Conservation (phyloP, 2,888 invertebrate genomes). For the Octonoba sinensis region DNA sequence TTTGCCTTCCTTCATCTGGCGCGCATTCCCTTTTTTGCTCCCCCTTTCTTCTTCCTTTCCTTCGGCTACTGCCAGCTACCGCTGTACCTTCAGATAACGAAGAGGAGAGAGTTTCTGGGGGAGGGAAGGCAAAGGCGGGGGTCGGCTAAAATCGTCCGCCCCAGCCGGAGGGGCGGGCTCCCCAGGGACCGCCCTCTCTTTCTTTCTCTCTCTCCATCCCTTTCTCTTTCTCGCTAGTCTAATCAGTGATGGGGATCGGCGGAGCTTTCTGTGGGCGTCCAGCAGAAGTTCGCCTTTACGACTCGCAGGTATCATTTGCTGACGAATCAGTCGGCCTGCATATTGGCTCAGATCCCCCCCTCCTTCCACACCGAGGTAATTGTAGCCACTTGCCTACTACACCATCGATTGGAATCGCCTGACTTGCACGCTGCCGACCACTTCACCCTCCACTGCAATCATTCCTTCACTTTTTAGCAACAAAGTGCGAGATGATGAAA, state of each 20-base stretch:
- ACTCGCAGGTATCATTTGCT: conserved; percentile 65
- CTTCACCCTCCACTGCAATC: conserved; percentile 21
- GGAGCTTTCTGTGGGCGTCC: conserved; percentile 55
- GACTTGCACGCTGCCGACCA: conserved; percentile 48
- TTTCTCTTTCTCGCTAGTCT: conserved; percentile 42
- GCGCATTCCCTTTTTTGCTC: conserved; percentile 14
- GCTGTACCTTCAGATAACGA: conserved; percentile 53
- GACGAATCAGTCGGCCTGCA: conserved; percentile 65
- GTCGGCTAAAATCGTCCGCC: conserved; percentile 62
- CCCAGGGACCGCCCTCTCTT: conserved; percentile 52
- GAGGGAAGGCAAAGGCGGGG: conserved; percentile 43
- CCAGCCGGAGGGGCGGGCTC: conserved; percentile 49
- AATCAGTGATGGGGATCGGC: conserved; percentile 62
- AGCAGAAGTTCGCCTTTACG: conserved; percentile 62
- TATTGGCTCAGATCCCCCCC: conserved; percentile 59
- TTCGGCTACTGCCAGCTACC: conserved; percentile 1
- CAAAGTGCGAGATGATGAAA: too few species aligned
- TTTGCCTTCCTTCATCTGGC: conserved; percentile 12
- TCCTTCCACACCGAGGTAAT: conserved; percentile 55
- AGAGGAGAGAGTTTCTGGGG: conserved; percentile 14
- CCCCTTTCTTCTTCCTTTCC: conserved; percentile 3
- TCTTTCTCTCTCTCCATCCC: conserved; percentile 18
- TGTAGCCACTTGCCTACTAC: conserved; percentile 55
- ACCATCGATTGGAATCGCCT: conserved; percentile 28
- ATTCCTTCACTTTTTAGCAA: too few species aligned